Evolutionary conservation across 1,140 invertebrate genomes (phyloP).

Genomic region (Stegodyphus mimosarum): DNA sequence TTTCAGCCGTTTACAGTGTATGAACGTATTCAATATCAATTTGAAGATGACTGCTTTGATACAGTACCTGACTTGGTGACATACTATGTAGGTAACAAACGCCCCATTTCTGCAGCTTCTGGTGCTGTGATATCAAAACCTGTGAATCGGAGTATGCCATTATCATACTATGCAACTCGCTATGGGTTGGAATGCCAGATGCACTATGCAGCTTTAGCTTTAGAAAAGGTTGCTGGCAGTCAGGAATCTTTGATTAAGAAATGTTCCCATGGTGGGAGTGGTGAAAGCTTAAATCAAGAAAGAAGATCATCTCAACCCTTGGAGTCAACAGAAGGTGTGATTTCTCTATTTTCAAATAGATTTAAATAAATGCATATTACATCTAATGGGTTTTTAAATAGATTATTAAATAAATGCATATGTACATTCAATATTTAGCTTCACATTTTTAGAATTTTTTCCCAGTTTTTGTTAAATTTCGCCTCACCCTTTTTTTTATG

Average conservation of each 20-base stretch:
- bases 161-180: conserved; percentile 76
- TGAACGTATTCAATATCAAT: conserved; percentile 89
- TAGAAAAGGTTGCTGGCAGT: conserved; percentile 47
- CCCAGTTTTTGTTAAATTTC: no score
- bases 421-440: not conserved
- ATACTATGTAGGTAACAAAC: conserved; percentile 90
- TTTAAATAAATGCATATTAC: not conserved
- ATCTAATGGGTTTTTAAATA: not conserved
- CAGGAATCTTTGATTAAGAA: conserved; percentile 23
- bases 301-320: conserved; percentile 18
- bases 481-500: no score
- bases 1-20: conserved; percentile 90
- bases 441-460: no score
- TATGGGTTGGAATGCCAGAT: conserved; percentile 70
- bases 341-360: not conserved
- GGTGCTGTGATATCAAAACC: conserved; percentile 86
- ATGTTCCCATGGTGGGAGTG: not conserved
- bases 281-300: conserved; percentile 15
- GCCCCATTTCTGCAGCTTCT: conserved; percentile 86
- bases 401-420: not conserved
- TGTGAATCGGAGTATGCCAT: conserved; percentile 77
- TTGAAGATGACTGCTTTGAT: conserved; percentile 93
- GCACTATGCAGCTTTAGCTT: conserved; percentile 54
- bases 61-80: conserved; percentile 94
- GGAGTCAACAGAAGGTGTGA: not conserved